Evolutionary conservation across 2,888 invertebrate genomes (phyloP), one percentile per base, ranked within the genome.

Genomic region (Petrophora chlorosata): DNA sequence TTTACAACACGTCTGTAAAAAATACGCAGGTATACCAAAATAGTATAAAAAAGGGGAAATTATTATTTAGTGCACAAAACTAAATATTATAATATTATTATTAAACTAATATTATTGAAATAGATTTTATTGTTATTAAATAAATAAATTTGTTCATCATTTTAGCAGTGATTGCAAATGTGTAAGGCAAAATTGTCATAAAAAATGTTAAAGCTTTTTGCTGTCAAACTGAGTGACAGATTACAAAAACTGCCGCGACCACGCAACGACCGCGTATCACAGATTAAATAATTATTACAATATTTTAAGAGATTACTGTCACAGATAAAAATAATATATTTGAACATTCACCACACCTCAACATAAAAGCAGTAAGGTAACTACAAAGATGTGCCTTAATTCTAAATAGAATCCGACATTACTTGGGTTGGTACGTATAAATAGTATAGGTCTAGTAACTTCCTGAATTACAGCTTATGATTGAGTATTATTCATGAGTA

Each of bases 171-270:
- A 44, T 45, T 38, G 35, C 26, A 40, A 48, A 35, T 50, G 29
- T 26, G 36, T 38, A 51, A 41, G 33, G 41, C 22, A 23, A 56
- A 40, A 33, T 46, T 48, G 8, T 15, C 13, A 17, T 12, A 49
- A 46, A 32, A 44, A 38, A 41, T 33, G 42, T 9, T 44, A 26
- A 52, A 49, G 38, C 30, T 44, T 32, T 38, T 16, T 41, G 40
- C 59, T 52, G 59, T 57, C 59, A 55, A 47, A 43, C 40, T 55
- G 59, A 64, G 49, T 64, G 68, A 65, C 65, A 47, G 55, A 51
- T 53, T 30, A 56, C 61, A 65, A 67, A 59, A 56, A 63, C 13
- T 15, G 23, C 43, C 30, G 35, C 50, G 47, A 51, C 52, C 53
- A 44, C 41, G 46, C 53, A 42, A 25, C 53, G 52, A 44, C 48